Conservation (phyloP, 2,113 vertebrate species). For the Xyliphius kryptos region DNA sequence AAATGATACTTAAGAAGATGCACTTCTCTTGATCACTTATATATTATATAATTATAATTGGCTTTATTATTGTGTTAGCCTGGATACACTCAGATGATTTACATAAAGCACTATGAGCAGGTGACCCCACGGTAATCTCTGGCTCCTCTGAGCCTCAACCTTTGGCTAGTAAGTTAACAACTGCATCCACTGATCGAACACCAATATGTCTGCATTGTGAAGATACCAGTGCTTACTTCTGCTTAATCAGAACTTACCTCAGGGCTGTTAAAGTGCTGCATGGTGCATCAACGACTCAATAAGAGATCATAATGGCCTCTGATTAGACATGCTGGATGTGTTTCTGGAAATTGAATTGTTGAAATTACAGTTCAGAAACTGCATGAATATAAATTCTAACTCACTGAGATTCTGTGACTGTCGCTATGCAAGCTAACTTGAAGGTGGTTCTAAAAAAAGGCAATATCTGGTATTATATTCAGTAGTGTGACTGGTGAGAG, state of each 20-base stretch:
- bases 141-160: constrained; percentile 38
- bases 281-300: background rate
- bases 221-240: constrained; percentile 22
- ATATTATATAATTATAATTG: no score
- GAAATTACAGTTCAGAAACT: background rate
- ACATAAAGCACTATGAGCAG: constrained; percentile 26
- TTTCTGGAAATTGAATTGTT: constrained; percentile 1
- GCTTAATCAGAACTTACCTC: background rate
- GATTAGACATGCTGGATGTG: constrained; percentile 2
- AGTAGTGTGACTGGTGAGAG: no score
- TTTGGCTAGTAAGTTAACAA: constrained; percentile 42
- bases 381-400: no score
- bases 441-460: no score
- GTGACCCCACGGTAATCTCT: constrained; percentile 14
- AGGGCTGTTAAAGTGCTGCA: background rate
- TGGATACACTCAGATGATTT: constrained; percentile 36
- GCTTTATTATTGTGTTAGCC: constrained; percentile 50
- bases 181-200: constrained; percentile 16
- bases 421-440: no score
- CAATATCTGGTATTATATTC: no score
- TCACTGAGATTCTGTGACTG: no score
- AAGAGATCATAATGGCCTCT: constrained; percentile 9
- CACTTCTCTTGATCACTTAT: constrained; percentile 6
- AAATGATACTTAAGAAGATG: constrained; percentile 48
- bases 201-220: constrained; percentile 17